These are phyloP conservation scores for Chionodraco myersi DNA, from an alignment of 2,113 vertebrate genomes.

Conservation along the genomic window DNA sequence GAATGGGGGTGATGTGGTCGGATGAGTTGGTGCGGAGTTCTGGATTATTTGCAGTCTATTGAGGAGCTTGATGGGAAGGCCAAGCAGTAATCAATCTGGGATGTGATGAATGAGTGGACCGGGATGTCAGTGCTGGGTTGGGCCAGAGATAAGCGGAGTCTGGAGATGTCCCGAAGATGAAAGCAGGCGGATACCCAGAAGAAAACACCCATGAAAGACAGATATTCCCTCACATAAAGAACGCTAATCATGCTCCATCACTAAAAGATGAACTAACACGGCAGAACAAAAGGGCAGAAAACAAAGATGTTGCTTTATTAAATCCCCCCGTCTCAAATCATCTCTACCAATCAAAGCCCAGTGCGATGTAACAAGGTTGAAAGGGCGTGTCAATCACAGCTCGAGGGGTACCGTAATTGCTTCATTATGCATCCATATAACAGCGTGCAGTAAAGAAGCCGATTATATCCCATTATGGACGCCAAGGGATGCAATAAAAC, in stretches of 20 bases:
- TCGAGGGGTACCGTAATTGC: neutral
- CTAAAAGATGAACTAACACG: neutral
- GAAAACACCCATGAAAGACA: neutral
- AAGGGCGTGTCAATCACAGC: neutral
- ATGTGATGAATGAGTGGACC: no score
- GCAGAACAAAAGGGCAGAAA: neutral
- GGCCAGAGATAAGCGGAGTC: no score
- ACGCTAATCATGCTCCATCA: neutral
- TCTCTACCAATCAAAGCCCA: conserved; percentile 17
- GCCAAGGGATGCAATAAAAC: conserved; percentile 28
- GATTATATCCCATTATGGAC: conserved; percentile 7
- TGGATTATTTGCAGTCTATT: no score
- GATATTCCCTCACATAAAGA: neutral
- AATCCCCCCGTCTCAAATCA: neutral
- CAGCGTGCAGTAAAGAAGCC: neutral
- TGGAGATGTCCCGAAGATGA: no score
- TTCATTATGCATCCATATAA: neutral
- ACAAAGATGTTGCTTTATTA: neutral
- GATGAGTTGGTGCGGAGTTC: no score
- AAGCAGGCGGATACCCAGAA: no score
- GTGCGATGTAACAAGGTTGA: neutral
- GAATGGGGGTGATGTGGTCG: no score
- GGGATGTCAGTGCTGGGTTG: no score
- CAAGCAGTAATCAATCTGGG: no score
- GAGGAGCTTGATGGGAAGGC: no score